A percentile compares a stretch with the other conserved stretches of the same genome.
phyloP scores from a whole-genome alignment of 2,888 invertebrate genomes.

The Ypsolopha sequella region DNA sequence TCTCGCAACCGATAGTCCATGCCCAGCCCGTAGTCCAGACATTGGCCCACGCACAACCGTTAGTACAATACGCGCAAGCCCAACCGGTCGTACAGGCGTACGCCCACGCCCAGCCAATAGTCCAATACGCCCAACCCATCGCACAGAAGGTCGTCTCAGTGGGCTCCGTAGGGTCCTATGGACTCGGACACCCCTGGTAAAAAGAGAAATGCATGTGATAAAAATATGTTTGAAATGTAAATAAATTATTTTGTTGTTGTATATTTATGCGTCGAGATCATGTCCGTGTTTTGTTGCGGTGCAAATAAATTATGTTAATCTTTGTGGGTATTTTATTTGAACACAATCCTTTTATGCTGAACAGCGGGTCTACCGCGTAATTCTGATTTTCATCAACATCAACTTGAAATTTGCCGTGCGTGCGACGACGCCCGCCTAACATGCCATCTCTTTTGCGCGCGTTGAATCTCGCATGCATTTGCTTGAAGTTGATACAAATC shows the following conservation, averaged over 20 bases:
- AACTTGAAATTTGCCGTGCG: too few species aligned
- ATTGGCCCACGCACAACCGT: slow-evolving; percentile 30
- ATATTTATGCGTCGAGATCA: slow-evolving; percentile 47
- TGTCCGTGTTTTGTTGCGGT: slow-evolving; percentile 40
- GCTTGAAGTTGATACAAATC: too few species aligned
- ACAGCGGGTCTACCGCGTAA: too few species aligned
- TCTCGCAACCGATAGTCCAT: slow-evolving; percentile 9
- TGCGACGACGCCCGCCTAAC: too few species aligned
- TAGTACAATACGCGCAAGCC: slow-evolving; percentile 30
- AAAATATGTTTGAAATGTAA: slow-evolving; percentile 17
- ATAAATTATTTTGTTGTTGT: slow-evolving; percentile 18
- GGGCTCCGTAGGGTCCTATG: not conserved
- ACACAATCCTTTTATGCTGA: not conserved
- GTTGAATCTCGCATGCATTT: too few species aligned
- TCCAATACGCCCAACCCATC: slow-evolving; percentile 10
- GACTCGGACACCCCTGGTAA: slow-evolving; percentile 50
- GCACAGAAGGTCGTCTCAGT: slow-evolving; percentile 7
- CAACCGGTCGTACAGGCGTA: slow-evolving; percentile 17
- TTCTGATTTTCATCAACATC: too few species aligned
- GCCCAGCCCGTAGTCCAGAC: slow-evolving; percentile 12
- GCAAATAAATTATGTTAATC: slow-evolving; percentile 35
- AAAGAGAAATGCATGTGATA: not conserved
- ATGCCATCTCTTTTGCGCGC: too few species aligned
- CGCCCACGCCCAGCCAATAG: slow-evolving; percentile 23
- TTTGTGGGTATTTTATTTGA: not conserved